phyloP scores from a whole-genome alignment of 2,888 invertebrate species.

The Pimpla rufipes region DNA sequence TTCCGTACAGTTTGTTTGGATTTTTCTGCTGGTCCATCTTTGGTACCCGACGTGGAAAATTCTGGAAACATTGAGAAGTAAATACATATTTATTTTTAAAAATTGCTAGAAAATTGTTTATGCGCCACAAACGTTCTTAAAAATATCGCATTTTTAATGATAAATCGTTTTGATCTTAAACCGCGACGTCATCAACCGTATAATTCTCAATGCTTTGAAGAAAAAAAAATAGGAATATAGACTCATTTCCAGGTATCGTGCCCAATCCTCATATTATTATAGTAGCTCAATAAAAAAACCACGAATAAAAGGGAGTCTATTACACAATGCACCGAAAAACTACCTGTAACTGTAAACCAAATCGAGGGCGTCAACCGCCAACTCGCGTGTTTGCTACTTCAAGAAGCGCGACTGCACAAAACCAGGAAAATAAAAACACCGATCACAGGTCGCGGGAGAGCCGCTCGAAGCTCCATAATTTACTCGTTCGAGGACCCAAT shows the following conservation, averaged over 20 bases:
- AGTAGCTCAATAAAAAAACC: conserved; percentile 3
- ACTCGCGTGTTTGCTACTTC: neutral
- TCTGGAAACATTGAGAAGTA: neutral
- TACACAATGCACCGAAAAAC: conserved; percentile 55
- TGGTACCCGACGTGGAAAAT: neutral
- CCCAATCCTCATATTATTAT: conserved; percentile 16
- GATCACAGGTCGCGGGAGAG: conserved; percentile 45
- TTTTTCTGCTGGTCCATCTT: neutral
- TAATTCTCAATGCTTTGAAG: neutral
- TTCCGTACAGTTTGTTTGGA: neutral
- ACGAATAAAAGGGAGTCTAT: conserved; percentile 53
- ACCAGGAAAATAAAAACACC: conserved; percentile 36
- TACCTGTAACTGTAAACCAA: conserved; percentile 57
- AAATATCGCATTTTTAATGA: neutral
- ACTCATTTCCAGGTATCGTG: neutral
- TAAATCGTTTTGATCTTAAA: neutral
- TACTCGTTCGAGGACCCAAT: conserved; percentile 63
- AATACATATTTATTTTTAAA: neutral
- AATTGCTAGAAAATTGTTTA: neutral
- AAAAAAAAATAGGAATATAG: neutral
- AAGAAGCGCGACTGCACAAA: conserved; percentile 20
- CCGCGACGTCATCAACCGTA: neutral
- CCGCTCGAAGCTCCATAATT: conserved; percentile 59
- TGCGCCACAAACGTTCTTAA: neutral
- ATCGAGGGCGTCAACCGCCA: conserved; percentile 44